These are phyloP conservation scores for Limnephilus rhombicus DNA, from an alignment of 2,888 invertebrate species.

Conservation along the genomic window DNA sequence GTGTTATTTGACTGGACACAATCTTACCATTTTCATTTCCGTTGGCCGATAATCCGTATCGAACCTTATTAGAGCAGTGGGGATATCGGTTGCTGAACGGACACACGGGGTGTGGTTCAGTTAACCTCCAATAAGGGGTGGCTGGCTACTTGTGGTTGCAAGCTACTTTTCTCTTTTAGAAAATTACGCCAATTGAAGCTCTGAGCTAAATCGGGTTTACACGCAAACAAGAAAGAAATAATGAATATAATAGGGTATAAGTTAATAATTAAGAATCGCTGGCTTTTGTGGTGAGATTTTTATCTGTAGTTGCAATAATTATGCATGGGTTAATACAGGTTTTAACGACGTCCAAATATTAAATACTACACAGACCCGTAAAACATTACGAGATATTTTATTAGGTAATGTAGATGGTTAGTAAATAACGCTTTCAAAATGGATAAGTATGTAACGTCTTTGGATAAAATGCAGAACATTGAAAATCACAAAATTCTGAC, in stretches of 20 bases:
- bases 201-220: neutral
- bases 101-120: neutral
- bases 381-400: too few relatives aligned
- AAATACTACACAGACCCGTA: too few relatives aligned
- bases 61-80: neutral
- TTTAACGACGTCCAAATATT: too few relatives aligned
- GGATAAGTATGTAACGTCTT: too few relatives aligned
- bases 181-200: neutral
- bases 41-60: neutral
- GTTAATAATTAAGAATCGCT: neutral
- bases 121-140: slow-evolving; percentile 8
- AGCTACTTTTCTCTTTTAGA: slow-evolving; percentile 1
- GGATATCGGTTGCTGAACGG: slow-evolving; percentile 5
- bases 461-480: too few relatives aligned
- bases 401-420: too few relatives aligned
- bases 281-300: too few relatives aligned
- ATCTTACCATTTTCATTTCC: neutral
- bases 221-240: neutral
- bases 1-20: neutral
- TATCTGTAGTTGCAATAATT: too few relatives aligned
- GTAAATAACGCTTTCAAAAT: too few relatives aligned
- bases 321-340: too few relatives aligned
- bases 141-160: neutral
- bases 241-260: neutral
- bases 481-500: too few relatives aligned